phyloP scores from a whole-genome alignment of 2,113 vertebrate species.

The Cisticola juncidis region DNA sequence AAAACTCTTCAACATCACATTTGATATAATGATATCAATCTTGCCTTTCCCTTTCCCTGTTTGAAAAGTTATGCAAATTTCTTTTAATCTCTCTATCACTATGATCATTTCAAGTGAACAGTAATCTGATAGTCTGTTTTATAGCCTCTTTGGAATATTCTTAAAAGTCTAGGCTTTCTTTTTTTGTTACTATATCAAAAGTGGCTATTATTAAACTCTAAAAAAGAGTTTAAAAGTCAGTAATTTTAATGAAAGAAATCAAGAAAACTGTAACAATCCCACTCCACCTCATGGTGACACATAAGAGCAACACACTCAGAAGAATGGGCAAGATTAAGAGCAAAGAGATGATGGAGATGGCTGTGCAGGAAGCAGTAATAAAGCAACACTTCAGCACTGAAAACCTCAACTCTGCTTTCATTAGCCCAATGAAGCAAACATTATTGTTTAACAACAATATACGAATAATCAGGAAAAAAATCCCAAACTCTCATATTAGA shows the following conservation, averaged over 20 bases:
- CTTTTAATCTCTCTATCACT: slow-evolving; percentile 3
- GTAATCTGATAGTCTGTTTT: neutral
- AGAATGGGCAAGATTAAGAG: neutral
- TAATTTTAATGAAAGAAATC: neutral
- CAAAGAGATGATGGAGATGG: neutral
- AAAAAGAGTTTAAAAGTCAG: neutral
- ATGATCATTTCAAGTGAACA: neutral
- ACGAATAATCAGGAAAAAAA: neutral
- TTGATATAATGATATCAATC: neutral
- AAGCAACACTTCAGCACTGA: neutral
- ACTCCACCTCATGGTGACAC: neutral
- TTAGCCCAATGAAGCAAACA: neutral
- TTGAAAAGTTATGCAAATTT: slow-evolving; percentile 15
- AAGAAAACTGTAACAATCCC: neutral
- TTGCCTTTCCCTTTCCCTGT: neutral
- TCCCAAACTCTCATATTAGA: neutral
- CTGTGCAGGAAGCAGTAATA: neutral
- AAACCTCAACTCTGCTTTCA: neutral
- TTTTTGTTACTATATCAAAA: neutral
- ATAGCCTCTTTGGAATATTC: neutral
- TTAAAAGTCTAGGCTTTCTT: neutral
- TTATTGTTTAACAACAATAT: neutral
- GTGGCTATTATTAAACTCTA: neutral
- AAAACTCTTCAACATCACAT: neutral
- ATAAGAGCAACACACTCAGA: neutral